phyloP scores from a whole-genome alignment of 2,888 invertebrate genomes.

The Rhagium mordax region DNA sequence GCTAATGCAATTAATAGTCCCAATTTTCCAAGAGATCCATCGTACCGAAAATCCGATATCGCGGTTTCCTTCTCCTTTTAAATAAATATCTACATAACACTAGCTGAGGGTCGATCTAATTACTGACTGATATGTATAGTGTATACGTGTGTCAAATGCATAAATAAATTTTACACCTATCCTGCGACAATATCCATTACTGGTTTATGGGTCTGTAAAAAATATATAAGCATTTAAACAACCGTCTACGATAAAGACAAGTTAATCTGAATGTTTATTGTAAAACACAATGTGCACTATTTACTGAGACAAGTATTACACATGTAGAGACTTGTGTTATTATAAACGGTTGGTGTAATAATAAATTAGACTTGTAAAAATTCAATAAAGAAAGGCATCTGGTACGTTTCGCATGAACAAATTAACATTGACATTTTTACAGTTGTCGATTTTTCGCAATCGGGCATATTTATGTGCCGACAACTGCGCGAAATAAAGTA shows the following conservation, averaged over 20 bases:
- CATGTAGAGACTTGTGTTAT: neutral
- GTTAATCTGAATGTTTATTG: neutral
- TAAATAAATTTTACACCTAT: neutral
- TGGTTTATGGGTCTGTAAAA: neutral
- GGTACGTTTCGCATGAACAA: constrained; percentile 67
- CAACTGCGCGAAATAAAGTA: constrained; percentile 66
- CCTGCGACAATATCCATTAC: neutral
- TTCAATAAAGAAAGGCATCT: constrained; percentile 66
- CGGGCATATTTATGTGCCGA: constrained; percentile 69
- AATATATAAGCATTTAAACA: neutral
- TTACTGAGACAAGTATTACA: neutral
- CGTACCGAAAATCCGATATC: too few species aligned
- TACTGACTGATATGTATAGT: too few species aligned
- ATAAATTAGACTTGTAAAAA: constrained; percentile 50
- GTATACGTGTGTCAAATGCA: too few species aligned
- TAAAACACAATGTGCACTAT: neutral
- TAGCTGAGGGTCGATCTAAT: too few species aligned
- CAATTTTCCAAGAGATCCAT: too few species aligned
- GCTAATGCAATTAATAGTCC: too few species aligned
- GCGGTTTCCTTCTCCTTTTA: too few species aligned
- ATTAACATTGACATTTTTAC: constrained; percentile 69
- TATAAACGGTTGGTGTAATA: neutral
- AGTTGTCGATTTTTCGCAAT: constrained; percentile 65
- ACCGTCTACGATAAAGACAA: neutral
- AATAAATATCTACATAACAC: too few species aligned